A percentile compares a stretch with the other conserved stretches of the same genome.
Evolutionary conservation across 2,113 vertebrate genomes (phyloP).

Genomic region (Chaetodon trifascialis): DNA sequence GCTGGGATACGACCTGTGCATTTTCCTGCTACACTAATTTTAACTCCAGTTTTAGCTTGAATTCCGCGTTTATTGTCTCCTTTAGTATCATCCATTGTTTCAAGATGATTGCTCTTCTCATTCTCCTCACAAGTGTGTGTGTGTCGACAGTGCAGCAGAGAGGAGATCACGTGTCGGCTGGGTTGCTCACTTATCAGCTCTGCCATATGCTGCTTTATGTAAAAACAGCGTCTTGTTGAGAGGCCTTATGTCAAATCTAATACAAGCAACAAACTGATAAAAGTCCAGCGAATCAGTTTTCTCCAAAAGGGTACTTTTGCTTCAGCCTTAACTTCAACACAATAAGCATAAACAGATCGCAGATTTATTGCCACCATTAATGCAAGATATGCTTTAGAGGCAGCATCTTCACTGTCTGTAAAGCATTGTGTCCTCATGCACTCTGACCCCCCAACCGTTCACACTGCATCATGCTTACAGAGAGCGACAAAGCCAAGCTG

Average conservation of each 20-base stretch:
- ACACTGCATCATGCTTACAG: not conserved
- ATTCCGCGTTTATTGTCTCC: not conserved
- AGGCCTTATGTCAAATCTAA: constrained; percentile 55
- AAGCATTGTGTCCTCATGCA: not conserved
- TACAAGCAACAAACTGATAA: constrained; percentile 4
- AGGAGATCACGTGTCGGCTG: constrained; percentile 46
- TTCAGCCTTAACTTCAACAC: not conserved
- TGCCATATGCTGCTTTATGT: constrained; percentile 68
- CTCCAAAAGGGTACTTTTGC: not conserved
- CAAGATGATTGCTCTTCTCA: not conserved
- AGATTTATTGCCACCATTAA: not conserved
- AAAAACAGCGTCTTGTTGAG: constrained; percentile 63
- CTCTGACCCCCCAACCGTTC: constrained; percentile 3
- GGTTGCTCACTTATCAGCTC: constrained; percentile 48
- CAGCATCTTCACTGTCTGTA: not conserved
- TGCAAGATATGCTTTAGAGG: not conserved
- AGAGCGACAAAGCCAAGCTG: constrained; percentile 1
- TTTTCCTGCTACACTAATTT: not conserved
- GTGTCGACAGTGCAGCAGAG: constrained; percentile 15
- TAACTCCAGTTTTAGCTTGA: not conserved
- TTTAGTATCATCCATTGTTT: constrained; percentile 26
- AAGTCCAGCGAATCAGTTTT: not conserved
- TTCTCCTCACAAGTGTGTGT: not conserved
- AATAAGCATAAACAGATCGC: not conserved
- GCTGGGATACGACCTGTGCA: too few species aligned